Percentiles rank a stretch among this genome's conserved stretches.
Evolutionary conservation across 2,797 vertebrate genomes (phyloP).

Genomic region (Syngnathus acus): DNA sequence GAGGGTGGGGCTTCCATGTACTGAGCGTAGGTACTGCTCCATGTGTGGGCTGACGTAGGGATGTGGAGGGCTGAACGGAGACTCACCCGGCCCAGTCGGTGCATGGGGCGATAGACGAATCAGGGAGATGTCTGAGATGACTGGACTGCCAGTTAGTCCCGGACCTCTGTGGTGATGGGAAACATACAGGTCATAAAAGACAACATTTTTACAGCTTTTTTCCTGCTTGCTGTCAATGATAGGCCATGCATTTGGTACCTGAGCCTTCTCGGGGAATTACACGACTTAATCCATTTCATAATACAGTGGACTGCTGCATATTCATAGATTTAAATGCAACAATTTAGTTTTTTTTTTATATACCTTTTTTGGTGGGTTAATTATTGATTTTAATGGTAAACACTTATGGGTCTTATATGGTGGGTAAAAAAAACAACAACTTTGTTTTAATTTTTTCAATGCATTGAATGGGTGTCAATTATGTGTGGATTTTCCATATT

Average conservation of each 20-base stretch:
- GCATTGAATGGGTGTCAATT: too few species aligned
- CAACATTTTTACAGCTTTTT: neutral
- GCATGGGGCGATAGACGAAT: constrained; percentile 88
- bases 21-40: constrained; percentile 94
- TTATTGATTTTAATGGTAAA: too few species aligned
- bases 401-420: too few species aligned
- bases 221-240: neutral
- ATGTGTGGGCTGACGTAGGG: constrained; percentile 89
- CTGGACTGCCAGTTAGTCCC: constrained; percentile 82
- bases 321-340: too few species aligned
- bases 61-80: constrained; percentile 82
- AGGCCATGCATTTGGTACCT: neutral
- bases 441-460: too few species aligned
- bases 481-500: too few species aligned
- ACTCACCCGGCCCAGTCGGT: constrained; percentile 72
- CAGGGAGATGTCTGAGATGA: constrained; percentile 94
- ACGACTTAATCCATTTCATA: too few species aligned
- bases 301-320: too few species aligned
- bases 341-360: too few species aligned
- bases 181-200: neutral
- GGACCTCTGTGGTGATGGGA: constrained; percentile 72
- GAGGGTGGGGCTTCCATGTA: constrained; percentile 90
- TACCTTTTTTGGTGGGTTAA: too few species aligned
- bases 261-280: too few species aligned
- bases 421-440: too few species aligned